Percentiles rank a stretch among this genome's conserved stretches.
phyloP scores from a whole-genome alignment of 1,140 invertebrate species.

The silkworm (Bombyx mori) region ASM3026992v2 NC_085132.1:10477001-10477500 shows the following conservation, averaged over 20 bases:
- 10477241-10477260: conserved; percentile 47
- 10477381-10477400: too few species aligned
- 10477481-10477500: too few species aligned
- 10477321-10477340: conserved; percentile 36
- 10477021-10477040: conserved; percentile 30
- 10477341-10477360: neutral
- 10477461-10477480: too few species aligned
- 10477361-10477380: too few species aligned
- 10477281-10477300: conserved; percentile 33
- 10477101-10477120: conserved; percentile 19
- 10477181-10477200: conserved; percentile 48
- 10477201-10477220: conserved; percentile 30
- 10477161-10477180: conserved; percentile 32
- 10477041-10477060: conserved; percentile 24
- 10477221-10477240: conserved; percentile 29
- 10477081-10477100: conserved; percentile 13
- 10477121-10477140: conserved; percentile 28
- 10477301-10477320: conserved; percentile 39
- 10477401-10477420: too few species aligned
- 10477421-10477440: too few species aligned
- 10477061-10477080: conserved; percentile 20
- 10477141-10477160: conserved; percentile 33
- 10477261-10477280: conserved; percentile 48
- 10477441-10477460: too few species aligned
- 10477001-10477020: conserved; percentile 58